Base-by-base conservation (phyloP, 2,888 invertebrate species). In the Tolmerus cingulatus region DNA sequence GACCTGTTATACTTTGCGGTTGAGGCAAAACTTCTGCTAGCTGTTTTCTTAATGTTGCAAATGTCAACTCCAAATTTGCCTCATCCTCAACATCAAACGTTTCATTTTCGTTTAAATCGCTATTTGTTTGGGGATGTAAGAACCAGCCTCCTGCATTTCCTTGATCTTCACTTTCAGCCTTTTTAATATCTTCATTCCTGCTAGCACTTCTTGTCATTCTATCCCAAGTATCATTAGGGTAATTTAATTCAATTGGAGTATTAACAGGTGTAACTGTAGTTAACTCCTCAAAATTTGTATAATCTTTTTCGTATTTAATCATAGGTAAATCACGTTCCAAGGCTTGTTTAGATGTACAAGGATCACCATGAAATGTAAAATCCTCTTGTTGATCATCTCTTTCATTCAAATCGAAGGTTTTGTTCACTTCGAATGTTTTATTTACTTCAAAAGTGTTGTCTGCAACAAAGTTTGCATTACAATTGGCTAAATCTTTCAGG, bases 221-320 rank as follows among this genome's bases (percentile, higher is more conserved):
- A 88, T 89, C 88, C 90, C 90, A 90, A 7, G 89, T 88, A 37
- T 89, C 89, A 14, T 86, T 86, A 14, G 89, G 87, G 86, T 89
- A 90, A 57, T 89, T 89, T 51, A 90, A 85, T 77, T 90, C 90
- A 27, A 89, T 89, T 30, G 90, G 90, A 30, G 90, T 90, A 87
- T 90, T 90, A 12, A 90, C 89, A 23, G 90, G 90, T 12, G 90
- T 90, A 14, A 89, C 86, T 30, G 89, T 90, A 30, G 89, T 89
- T 78, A 90, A 81, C 84, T 90, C 90, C 79, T 89, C 89, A 2
- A 89, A 89, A 74, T 87, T 88, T 5, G 82, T 57, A 74, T 89
- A 89, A 9, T 90, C 90, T 12, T 86, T 88, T 43, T 90, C 89
- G 34, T 87, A 89, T 89, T 88, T 88, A 55, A 90, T 89, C 27